Evolutionary conservation across 2,888 invertebrate genomes (phyloP).

Genomic region (Pristionchus maxplancki): DNA sequence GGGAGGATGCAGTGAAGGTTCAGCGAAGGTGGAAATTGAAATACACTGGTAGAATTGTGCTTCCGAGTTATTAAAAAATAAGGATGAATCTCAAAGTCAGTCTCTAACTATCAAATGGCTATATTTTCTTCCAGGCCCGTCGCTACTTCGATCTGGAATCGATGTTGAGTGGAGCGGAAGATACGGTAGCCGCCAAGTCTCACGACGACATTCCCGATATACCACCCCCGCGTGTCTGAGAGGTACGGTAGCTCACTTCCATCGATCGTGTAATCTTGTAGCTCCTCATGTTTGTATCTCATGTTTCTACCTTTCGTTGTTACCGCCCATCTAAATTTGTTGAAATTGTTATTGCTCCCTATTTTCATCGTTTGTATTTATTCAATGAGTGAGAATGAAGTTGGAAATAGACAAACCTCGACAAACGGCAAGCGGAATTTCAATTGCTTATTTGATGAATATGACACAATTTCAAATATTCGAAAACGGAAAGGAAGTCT

Average conservation of each 20-base stretch:
- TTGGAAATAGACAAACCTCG: conserved; percentile 15
- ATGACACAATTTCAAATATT: no score
- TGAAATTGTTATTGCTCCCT: conserved; percentile 33
- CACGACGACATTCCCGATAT: conserved; percentile 40
- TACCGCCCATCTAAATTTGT: not conserved
- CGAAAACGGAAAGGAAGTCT: no score
- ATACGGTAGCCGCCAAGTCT: not conserved
- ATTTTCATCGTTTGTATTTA: not conserved
- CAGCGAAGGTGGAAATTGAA: no score
- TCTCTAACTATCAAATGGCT: no score
- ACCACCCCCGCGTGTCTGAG: conserved; percentile 31
- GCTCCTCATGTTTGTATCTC: not conserved
- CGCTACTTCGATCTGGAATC: conserved; percentile 50
- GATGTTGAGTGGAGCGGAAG: conserved; percentile 48
- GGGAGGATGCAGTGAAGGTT: no score
- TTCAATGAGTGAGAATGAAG: conserved; percentile 28
- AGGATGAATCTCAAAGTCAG: no score
- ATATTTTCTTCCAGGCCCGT: conserved; percentile 15
- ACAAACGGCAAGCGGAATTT: no score
- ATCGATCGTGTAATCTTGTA: not conserved
- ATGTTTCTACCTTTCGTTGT: not conserved
- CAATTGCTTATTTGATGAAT: no score
- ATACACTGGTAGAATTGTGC: no score
- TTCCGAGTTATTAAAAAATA: no score
- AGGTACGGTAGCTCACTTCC: conserved; percentile 1